Conservation (phyloP, 2,888 invertebrate genomes). For the Lasius platythorax region DNA sequence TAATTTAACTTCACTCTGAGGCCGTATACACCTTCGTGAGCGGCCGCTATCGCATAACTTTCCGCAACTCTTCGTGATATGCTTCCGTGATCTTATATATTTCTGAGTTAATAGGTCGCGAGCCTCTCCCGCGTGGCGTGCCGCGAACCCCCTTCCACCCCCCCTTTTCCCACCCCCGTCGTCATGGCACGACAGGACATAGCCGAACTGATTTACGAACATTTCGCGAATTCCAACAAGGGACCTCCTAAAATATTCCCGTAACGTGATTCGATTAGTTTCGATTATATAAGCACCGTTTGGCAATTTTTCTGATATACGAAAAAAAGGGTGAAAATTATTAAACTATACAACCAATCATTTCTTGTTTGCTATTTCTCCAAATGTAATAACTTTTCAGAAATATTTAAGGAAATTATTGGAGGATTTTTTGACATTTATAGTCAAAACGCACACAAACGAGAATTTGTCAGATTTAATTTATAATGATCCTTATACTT, state of each 20-base stretch:
- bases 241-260: conserved; percentile 3
- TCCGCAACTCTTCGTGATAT: conserved; percentile 62
- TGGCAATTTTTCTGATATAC: not conserved
- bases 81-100: conserved; percentile 76
- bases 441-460: not conserved
- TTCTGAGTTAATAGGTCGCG: conserved; percentile 67
- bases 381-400: not conserved
- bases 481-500: not conserved
- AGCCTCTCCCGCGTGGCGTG: conserved; percentile 41
- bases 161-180: not conserved
- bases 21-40: conserved; percentile 67
- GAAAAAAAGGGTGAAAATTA: not conserved
- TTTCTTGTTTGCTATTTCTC: not conserved
- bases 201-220: conserved; percentile 38
- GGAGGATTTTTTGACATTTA: not conserved
- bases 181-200: conserved; percentile 46
- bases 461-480: no score
- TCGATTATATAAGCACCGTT: not conserved
- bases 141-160: not conserved
- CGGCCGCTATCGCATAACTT: conserved; percentile 74
- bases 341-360: not conserved
- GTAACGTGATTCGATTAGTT: not conserved
- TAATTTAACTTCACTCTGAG: conserved; percentile 60
- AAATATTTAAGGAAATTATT: not conserved
- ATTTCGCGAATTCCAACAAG: conserved; percentile 35